phyloP scores from a whole-genome alignment of 2,888 invertebrate species.

The Agelastica alni region DNA sequence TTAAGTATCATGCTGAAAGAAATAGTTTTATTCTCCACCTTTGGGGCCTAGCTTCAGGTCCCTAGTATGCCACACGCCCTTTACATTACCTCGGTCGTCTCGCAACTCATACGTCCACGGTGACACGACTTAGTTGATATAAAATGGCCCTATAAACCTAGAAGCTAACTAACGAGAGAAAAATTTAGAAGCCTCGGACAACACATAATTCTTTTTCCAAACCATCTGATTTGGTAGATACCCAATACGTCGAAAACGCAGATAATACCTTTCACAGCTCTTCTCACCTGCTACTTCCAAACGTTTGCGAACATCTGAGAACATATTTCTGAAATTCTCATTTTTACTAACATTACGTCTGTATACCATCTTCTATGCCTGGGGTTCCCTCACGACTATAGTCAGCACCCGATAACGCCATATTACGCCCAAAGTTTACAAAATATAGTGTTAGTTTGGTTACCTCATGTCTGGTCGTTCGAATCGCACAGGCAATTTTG shows the following conservation, averaged over 20 bases:
- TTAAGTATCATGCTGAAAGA: too few species aligned
- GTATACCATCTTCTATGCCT: background rate
- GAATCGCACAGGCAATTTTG: conserved; percentile 3
- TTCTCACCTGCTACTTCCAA: background rate
- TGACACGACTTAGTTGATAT: background rate
- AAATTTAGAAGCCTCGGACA: background rate
- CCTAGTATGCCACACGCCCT: background rate
- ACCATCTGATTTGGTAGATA: background rate
- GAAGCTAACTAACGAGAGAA: background rate
- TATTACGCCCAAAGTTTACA: background rate
- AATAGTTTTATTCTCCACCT: too few species aligned
- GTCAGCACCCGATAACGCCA: background rate
- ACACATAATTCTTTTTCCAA: background rate
- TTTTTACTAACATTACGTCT: background rate
- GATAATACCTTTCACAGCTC: background rate
- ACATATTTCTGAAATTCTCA: background rate
- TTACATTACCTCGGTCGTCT: background rate
- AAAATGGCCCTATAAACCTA: background rate
- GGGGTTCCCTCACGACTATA: background rate
- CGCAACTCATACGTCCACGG: background rate
- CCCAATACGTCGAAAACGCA: background rate
- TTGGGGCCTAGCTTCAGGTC: background rate
- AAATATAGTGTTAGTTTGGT: conserved; percentile 6
- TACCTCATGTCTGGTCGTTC: conserved; percentile 2
- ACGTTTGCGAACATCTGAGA: background rate